Evolutionary conservation across 2,113 vertebrate genomes (phyloP).

Genomic region (Elachura formosa): DNA sequence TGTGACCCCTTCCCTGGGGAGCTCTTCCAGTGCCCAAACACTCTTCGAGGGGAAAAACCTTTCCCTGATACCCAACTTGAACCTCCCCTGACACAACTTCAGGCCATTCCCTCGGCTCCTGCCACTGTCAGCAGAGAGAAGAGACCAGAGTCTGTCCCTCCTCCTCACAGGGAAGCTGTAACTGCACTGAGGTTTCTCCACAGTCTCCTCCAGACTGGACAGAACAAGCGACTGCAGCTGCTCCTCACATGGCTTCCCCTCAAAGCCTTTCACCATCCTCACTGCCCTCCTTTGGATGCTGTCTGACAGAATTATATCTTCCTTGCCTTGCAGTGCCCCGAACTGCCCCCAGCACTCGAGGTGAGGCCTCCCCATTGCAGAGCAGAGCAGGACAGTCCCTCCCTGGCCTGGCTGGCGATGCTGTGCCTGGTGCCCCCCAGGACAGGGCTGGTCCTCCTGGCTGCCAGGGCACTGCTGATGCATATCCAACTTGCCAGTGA

Average conservation of each 20-base stretch:
- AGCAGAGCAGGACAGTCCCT: neutral
- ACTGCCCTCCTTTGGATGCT: neutral
- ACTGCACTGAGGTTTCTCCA: neutral
- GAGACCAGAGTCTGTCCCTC: neutral
- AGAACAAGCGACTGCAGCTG: rapidly evolving
- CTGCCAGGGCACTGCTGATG: neutral
- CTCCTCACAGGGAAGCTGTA: rapidly evolving
- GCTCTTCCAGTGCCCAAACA: rapidly evolving
- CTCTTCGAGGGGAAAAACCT: rapidly evolving
- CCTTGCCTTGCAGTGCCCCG: neutral
- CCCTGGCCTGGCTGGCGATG: rapidly evolving
- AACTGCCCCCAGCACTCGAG: rapidly evolving
- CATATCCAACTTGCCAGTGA: rapidly evolving
- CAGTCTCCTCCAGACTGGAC: neutral
- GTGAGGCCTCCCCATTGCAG: rapidly evolving
- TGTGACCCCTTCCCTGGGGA: neutral
- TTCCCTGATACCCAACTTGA: neutral
- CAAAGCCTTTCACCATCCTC: neutral
- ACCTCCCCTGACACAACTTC: neutral
- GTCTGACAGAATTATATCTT: no score
- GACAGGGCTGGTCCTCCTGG: neutral
- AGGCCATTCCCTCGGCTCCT: neutral
- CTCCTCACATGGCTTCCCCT: no score
- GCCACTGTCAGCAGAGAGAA: rapidly evolving
- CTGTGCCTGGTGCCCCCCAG: neutral